A percentile compares a stretch with the other conserved stretches of the same genome.
Evolutionary conservation across 2,113 vertebrate species (phyloP).

Genomic region (Numida meleagris): DNA sequence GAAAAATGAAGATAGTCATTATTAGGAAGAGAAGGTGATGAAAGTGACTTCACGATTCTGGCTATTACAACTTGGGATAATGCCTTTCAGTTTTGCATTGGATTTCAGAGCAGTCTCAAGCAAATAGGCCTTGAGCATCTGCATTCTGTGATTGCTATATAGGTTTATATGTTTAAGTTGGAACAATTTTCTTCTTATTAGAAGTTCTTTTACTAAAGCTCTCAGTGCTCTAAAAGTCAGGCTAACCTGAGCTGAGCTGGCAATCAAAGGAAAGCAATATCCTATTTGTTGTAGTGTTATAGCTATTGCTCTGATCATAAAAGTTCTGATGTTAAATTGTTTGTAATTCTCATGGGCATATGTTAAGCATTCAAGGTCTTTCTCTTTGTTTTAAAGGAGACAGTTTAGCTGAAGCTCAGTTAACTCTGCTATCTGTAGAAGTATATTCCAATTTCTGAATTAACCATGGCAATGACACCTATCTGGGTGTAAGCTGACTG

Average conservation of each 20-base stretch:
- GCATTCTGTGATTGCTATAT: constrained; percentile 36
- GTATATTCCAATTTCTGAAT: background rate
- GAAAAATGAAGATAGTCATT: background rate
- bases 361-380: background rate
- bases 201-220: constrained; percentile 33
- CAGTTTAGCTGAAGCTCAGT: background rate
- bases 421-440: background rate
- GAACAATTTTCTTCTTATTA: constrained; percentile 59
- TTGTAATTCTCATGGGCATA: background rate
- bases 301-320: background rate
- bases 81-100: background rate
- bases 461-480: background rate
- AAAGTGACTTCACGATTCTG: constrained; percentile 66
- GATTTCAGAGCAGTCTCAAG: constrained; percentile 33
- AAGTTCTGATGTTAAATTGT: background rate
- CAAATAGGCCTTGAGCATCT: constrained; percentile 32
- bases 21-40: background rate
- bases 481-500: background rate
- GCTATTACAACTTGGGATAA: constrained; percentile 56
- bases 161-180: constrained; percentile 66
- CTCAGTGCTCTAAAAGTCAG: background rate
- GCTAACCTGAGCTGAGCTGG: constrained; percentile 2
- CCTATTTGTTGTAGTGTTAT: background rate
- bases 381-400: background rate
- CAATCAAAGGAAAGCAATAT: background rate